These are phyloP conservation scores for Ceyx erithaca DNA, from an alignment of 2,797 vertebrate species.

Conservation along the genomic window DNA sequence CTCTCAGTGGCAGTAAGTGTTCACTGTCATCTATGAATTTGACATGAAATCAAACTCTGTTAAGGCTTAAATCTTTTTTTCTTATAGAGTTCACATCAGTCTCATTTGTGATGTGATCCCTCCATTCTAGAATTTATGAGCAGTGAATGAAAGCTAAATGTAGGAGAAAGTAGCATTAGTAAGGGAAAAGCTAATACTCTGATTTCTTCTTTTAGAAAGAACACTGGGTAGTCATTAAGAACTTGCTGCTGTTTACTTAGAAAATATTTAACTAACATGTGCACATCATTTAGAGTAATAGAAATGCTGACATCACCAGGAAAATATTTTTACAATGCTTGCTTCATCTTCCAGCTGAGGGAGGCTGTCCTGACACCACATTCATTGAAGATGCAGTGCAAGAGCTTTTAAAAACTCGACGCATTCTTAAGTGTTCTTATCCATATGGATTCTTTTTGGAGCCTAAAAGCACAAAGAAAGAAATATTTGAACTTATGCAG, in stretches of 20 bases:
- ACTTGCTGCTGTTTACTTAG: background rate
- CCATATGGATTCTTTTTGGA: slow-evolving; percentile 98
- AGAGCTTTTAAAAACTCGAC: slow-evolving; percentile 96
- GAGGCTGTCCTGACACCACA: slow-evolving; percentile 95
- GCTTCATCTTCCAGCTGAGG: slow-evolving; percentile 84
- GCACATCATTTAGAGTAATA: background rate
- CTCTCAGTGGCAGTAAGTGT: slow-evolving; percentile 92
- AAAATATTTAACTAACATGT: background rate
- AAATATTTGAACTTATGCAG: slow-evolving; percentile 99
- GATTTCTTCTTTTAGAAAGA: background rate
- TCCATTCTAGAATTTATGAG: background rate
- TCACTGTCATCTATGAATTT: background rate
- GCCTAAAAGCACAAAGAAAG: slow-evolving; percentile 99
- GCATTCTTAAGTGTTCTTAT: slow-evolving; percentile 99
- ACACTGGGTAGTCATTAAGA: background rate
- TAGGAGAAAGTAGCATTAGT: background rate
- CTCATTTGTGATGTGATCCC: background rate
- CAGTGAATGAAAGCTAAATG: background rate
- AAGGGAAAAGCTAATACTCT: background rate
- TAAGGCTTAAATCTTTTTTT: background rate
- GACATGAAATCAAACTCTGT: background rate
- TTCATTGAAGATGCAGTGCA: slow-evolving; percentile 99
- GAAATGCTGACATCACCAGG: background rate
- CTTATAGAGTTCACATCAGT: background rate
- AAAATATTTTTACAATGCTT: slow-evolving; percentile 28